Evolutionary conservation across 2,113 vertebrate species (phyloP).

Genomic region (Nannospalax galili): DNA sequence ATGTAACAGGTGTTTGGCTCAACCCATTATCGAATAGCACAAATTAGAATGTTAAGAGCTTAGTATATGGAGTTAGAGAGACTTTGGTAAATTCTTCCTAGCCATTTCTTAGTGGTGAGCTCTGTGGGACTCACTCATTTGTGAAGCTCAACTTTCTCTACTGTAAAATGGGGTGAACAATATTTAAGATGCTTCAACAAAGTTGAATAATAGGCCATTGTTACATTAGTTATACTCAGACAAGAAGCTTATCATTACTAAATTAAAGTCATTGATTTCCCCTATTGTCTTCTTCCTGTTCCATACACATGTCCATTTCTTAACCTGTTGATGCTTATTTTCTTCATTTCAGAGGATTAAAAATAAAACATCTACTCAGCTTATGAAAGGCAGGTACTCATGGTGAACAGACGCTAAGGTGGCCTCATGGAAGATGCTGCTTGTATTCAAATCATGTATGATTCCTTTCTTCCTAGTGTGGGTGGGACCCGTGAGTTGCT

Average conservation of each 20-base stretch:
- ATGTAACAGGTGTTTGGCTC: neutral
- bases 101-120: neutral
- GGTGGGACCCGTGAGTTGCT: neutral
- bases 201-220: neutral
- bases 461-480: neutral
- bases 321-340: neutral
- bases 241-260: neutral
- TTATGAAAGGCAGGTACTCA: neutral
- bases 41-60: neutral
- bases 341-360: neutral
- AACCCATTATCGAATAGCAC: constrained; percentile 5
- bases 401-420: neutral
- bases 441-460: neutral
- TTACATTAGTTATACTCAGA: neutral
- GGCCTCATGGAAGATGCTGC: accelerated
- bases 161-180: neutral
- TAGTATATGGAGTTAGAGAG: neutral
- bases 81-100: neutral
- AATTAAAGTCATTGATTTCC: neutral
- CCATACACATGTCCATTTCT: neutral
- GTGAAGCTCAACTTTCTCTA: neutral
- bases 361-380: neutral
- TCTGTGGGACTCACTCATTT: neutral
- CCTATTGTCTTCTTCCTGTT: neutral
- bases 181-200: neutral